Evolutionary conservation across 2,113 vertebrate species (phyloP).

Genomic region (Choloepus hoffmanni): DNA sequence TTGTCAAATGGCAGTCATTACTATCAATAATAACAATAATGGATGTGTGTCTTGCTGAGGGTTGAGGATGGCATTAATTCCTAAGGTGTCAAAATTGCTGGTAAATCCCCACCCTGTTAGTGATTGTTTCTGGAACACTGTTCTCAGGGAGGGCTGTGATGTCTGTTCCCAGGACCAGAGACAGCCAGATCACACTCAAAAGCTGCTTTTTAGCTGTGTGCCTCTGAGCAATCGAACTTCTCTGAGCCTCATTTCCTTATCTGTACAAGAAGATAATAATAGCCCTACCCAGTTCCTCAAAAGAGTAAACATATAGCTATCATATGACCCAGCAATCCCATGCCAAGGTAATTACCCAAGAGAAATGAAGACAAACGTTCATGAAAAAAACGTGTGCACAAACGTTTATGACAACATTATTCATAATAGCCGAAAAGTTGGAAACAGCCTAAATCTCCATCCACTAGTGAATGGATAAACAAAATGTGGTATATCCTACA

Average conservation of each 20-base stretch:
- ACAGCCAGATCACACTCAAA: neutral
- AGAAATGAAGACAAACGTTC: constrained; percentile 21
- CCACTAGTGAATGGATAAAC: no score
- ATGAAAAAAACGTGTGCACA: neutral
- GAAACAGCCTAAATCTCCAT: no score
- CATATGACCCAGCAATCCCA: neutral
- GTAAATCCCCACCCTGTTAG: neutral
- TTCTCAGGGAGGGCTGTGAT: neutral
- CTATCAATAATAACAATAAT: neutral
- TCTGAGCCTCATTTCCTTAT: constrained; percentile 7
- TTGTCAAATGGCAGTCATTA: neutral
- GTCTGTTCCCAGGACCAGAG: neutral
- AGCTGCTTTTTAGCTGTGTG: neutral
- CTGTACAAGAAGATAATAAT: neutral
- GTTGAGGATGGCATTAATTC: neutral
- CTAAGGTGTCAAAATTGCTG: neutral
- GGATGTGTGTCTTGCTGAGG: constrained; percentile 18
- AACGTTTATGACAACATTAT: no score
- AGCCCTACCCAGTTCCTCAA: constrained; percentile 46
- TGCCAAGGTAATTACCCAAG: neutral
- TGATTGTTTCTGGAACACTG: neutral
- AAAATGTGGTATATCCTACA: neutral
- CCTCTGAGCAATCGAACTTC: neutral
- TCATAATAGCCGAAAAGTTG: no score
- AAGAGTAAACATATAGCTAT: neutral